A percentile compares a stretch with the other conserved stretches of the same genome.
These are phyloP conservation scores for Embidobia sp. DNA, from an alignment of 2,888 invertebrate species.

Conservation along the genomic window DNA sequence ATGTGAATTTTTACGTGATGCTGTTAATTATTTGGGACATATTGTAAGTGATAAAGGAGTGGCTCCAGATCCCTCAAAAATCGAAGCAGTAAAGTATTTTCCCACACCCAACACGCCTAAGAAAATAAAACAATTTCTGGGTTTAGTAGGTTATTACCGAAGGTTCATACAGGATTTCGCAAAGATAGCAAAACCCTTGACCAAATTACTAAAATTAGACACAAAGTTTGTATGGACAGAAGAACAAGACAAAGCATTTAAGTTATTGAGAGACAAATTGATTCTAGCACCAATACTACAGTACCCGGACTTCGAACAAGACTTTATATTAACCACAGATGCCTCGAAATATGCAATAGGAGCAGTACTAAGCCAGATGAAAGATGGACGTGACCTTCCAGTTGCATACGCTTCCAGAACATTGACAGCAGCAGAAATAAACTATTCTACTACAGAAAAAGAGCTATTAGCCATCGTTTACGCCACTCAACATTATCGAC, in stretches of 20 bases:
- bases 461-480: constrained; percentile 21
- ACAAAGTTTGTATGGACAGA: background rate
- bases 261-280: background rate
- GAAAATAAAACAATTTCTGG: constrained; percentile 62
- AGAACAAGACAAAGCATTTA: background rate
- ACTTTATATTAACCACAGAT: background rate
- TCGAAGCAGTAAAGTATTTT: constrained; percentile 62
- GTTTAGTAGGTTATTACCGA: constrained; percentile 63
- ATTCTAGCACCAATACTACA: background rate
- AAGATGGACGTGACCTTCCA: background rate
- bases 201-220: background rate
- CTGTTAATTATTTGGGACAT: constrained; percentile 49
- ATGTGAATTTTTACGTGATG: constrained; percentile 68
- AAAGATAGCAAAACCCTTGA: background rate
- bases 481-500: constrained; percentile 27
- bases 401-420: constrained; percentile 11
- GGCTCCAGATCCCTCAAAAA: constrained; percentile 39
- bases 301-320: too few relatives aligned
- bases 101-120: constrained; percentile 59
- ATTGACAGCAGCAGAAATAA: constrained; percentile 11
- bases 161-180: background rate
- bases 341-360: background rate
- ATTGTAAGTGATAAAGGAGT: too few relatives aligned
- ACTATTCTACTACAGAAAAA: constrained; percentile 20
- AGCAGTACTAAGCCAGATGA: too few relatives aligned